phyloP scores from a whole-genome alignment of 2,888 invertebrate species.

The Eupithecia pulchellata region DNA sequence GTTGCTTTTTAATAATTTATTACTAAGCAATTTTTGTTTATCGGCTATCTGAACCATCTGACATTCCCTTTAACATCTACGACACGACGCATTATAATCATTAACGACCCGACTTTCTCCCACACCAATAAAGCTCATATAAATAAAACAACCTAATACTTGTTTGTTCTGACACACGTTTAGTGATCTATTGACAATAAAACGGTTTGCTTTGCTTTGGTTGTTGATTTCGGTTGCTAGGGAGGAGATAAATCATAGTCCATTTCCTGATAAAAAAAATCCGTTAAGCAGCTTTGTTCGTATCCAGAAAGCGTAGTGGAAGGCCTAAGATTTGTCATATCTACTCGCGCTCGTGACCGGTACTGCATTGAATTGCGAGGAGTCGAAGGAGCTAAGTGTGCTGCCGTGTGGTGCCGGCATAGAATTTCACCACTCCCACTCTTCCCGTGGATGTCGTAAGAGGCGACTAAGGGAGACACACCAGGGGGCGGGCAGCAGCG shows the following conservation, averaged over 20 bases:
- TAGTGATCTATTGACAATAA: constrained; percentile 46
- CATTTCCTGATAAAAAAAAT: not conserved
- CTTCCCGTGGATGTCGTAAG: too few species aligned
- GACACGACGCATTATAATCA: not conserved
- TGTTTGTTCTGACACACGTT: constrained; percentile 45
- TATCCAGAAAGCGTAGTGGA: not conserved
- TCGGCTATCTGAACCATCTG: not conserved
- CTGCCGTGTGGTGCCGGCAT: too few species aligned
- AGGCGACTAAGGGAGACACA: too few species aligned
- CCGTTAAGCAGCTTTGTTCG: not conserved
- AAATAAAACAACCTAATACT: constrained; percentile 48
- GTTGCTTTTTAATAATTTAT: too few species aligned
- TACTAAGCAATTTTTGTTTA: too few species aligned
- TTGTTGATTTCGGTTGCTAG: constrained; percentile 31
- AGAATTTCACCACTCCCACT: too few species aligned
- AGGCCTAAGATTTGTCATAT: too few species aligned
- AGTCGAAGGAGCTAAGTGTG: too few species aligned
- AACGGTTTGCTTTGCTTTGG: constrained; percentile 40
- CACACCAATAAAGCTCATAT: constrained; percentile 23
- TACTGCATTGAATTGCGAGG: too few species aligned
- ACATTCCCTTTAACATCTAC: not conserved
- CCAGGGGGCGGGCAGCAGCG: too few species aligned
- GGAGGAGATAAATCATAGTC: not conserved
- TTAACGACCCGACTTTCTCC: not conserved
- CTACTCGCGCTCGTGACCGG: too few species aligned